Conservation (phyloP, 2,113 vertebrate genomes). For the Mormyrus lacerda region DNA sequence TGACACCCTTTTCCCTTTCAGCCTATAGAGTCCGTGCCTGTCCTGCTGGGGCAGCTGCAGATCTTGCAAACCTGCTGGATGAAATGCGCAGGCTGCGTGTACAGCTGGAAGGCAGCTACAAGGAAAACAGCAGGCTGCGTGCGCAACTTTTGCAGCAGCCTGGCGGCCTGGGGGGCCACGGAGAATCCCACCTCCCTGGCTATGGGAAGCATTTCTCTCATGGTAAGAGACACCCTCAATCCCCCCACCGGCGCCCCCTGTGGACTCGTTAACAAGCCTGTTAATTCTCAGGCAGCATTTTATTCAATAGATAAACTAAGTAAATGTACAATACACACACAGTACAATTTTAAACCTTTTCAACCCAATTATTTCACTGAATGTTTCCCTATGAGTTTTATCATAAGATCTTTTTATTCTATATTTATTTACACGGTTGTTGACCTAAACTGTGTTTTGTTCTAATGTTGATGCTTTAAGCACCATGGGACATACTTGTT, state of each 20-base stretch:
- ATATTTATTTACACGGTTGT: neutral
- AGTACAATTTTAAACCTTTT: neutral
- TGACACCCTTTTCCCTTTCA: neutral
- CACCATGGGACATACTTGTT: neutral
- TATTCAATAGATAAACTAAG: neutral
- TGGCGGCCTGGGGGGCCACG: slow-evolving; percentile 6
- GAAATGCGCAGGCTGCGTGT: slow-evolving; percentile 45
- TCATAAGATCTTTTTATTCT: neutral
- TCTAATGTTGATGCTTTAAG: neutral
- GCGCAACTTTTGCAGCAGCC: slow-evolving; percentile 57
- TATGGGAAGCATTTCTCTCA: slow-evolving; percentile 45
- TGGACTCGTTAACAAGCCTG: neutral
- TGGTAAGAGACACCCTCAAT: slow-evolving; percentile 42
- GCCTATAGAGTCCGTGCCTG: slow-evolving; percentile 23
- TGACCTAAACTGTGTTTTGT: neutral
- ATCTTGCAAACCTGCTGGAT: slow-evolving; percentile 50
- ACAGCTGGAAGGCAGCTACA: slow-evolving; percentile 51
- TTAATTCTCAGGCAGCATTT: neutral
- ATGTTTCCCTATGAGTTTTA: neutral
- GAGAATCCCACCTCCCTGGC: slow-evolving; percentile 9
- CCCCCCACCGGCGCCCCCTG: neutral
- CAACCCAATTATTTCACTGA: neutral
- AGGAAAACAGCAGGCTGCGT: slow-evolving; percentile 43
- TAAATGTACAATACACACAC: neutral
- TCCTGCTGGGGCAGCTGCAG: slow-evolving; percentile 34